Percentiles rank a stretch among this genome's conserved stretches.
Conservation (phyloP, 2,888 invertebrate species). For the Caenorhabditis sp. region DNA sequence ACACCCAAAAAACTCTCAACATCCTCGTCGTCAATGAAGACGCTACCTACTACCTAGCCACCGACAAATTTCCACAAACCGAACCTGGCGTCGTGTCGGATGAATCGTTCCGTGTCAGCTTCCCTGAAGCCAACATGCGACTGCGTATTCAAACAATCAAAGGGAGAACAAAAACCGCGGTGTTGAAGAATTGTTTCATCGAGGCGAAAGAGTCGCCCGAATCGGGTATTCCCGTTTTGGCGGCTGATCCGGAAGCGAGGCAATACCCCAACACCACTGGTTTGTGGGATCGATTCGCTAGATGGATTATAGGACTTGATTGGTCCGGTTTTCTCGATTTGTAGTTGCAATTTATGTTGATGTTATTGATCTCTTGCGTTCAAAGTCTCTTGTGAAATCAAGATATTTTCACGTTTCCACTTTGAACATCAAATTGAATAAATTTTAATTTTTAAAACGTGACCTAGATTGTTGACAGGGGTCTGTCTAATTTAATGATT, state of each 20-base stretch:
- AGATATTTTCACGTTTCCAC: no score
- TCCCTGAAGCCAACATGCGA: conserved; percentile 43
- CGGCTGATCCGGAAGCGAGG: conserved; percentile 6
- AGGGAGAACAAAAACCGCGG: conserved; percentile 23
- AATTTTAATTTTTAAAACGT: conserved; percentile 1
- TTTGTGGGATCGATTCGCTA: conserved; percentile 18
- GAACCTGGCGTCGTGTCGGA: neutral
- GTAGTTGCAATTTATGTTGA: neutral
- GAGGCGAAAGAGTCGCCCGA: conserved; percentile 29
- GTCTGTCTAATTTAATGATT: neutral
- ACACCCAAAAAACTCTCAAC: conserved; percentile 49
- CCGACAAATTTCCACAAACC: conserved; percentile 2
- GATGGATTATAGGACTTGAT: conserved; percentile 58
- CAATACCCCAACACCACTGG: conserved; percentile 4
- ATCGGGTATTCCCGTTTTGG: conserved; percentile 35
- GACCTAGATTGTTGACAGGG: neutral
- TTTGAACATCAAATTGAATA: conserved; percentile 1
- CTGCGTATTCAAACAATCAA: conserved; percentile 38
- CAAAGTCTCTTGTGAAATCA: no score
- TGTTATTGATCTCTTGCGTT: neutral
- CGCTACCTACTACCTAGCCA: conserved; percentile 21
- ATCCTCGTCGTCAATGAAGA: conserved; percentile 53
- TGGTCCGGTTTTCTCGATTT: conserved; percentile 51
- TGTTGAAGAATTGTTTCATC: conserved; percentile 26
- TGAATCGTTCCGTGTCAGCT: conserved; percentile 22